Evolutionary conservation across 2,113 vertebrate genomes (phyloP).

Genomic region (Actenoides lindsayi): DNA sequence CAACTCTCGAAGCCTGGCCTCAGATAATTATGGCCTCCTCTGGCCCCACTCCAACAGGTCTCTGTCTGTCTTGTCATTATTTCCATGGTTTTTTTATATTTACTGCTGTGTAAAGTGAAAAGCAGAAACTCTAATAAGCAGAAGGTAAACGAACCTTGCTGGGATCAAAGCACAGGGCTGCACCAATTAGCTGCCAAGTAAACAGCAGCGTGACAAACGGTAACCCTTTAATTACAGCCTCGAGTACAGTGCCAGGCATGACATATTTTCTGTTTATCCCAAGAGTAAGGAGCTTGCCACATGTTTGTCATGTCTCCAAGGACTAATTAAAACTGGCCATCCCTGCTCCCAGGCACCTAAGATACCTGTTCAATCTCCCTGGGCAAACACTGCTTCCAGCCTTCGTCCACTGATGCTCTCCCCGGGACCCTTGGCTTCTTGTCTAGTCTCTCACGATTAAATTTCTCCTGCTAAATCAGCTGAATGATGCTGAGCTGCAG

Average conservation of each 20-base stretch:
- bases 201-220: neutral
- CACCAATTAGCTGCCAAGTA: neutral
- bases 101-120: neutral
- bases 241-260: neutral
- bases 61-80: neutral
- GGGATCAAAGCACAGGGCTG: neutral
- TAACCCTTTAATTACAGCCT: conserved; percentile 42
- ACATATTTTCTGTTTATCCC: neutral
- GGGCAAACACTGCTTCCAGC: neutral
- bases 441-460: neutral
- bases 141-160: neutral
- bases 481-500: neutral
- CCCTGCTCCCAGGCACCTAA: conserved; percentile 7
- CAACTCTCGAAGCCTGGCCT: neutral
- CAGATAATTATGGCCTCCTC: neutral
- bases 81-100: neutral
- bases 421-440: neutral
- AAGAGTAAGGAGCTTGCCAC: conserved; percentile 29
- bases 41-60: neutral
- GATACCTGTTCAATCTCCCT: conserved; percentile 3
- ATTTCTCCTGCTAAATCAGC: neutral
- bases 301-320: conserved; percentile 24
- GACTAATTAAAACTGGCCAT: conserved; percentile 50
- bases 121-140: neutral
- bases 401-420: neutral